phyloP scores from a whole-genome alignment of 1,140 invertebrate species.

The Drosophila kohkoa region DNA sequence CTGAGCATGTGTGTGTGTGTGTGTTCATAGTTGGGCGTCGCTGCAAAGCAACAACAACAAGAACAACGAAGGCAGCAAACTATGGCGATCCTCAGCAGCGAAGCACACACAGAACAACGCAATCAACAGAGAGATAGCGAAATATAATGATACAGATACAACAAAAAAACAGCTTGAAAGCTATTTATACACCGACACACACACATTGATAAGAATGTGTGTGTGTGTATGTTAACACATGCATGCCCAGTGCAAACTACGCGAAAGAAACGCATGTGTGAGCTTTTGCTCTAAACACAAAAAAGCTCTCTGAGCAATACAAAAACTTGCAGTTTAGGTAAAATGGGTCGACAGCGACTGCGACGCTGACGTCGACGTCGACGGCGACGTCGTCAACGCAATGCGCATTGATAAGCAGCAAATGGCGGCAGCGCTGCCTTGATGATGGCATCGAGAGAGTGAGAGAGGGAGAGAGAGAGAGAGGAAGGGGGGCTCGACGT shows the following conservation, averaged over 20 bases:
- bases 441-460: not conserved
- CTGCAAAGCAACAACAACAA: constrained; percentile 43
- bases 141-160: constrained; percentile 42
- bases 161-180: constrained; percentile 48
- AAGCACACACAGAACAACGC: constrained; percentile 29
- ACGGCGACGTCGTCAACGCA: constrained; percentile 8
- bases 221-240: constrained; percentile 18
- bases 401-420: constrained; percentile 52
- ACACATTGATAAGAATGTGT: constrained; percentile 9
- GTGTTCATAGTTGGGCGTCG: constrained; percentile 63
- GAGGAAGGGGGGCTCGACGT: not conserved
- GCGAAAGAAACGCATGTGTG: constrained; percentile 55
- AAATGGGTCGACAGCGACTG: constrained; percentile 52
- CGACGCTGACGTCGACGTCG: constrained; percentile 2
- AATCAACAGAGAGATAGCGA: constrained; percentile 42
- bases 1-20: constrained; percentile 16
- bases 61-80: constrained; percentile 35
- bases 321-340: constrained; percentile 53
- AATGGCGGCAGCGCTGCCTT: not conserved
- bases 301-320: constrained; percentile 30
- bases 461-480: too few species aligned
- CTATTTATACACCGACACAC: constrained; percentile 43
- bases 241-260: constrained; percentile 37
- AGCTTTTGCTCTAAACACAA: constrained; percentile 53
- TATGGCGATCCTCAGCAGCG: constrained; percentile 50